Conservation (phyloP, 2,113 vertebrate genomes). For the Gyps fulvus region DNA sequence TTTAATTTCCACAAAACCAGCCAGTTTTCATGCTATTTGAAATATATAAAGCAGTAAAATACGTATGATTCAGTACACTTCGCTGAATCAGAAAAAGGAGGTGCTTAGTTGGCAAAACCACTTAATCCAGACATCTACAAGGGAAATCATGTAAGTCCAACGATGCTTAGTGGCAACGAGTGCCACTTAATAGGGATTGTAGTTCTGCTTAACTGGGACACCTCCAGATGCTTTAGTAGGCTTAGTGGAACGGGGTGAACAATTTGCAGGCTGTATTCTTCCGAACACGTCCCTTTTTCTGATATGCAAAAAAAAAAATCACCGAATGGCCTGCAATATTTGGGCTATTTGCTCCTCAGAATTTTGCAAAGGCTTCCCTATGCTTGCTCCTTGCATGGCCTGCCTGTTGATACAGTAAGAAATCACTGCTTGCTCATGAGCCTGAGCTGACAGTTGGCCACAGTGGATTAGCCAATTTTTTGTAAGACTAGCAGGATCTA, state of each 20-base stretch:
- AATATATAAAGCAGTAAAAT: neutral
- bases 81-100: conserved; percentile 38
- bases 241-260: neutral
- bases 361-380: neutral
- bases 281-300: neutral
- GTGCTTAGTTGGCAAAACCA: conserved; percentile 59
- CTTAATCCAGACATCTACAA: conserved; percentile 67
- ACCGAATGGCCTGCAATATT: neutral
- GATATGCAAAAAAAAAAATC: neutral
- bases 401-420: rapidly evolving
- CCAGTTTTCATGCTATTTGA: neutral
- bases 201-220: conserved; percentile 58
- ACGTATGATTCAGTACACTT: neutral
- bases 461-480: neutral
- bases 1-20: conserved; percentile 18
- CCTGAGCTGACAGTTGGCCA: neutral
- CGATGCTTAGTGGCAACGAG: conserved; percentile 40
- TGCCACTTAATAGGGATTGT: conserved; percentile 59
- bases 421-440: neutral
- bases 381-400: neutral
- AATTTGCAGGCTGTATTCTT: conserved; percentile 16
- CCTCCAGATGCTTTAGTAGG: conserved; percentile 45
- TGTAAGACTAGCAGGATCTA: neutral
- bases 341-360: neutral
- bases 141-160: conserved; percentile 53